These are phyloP conservation scores for Centropristis striata DNA, from an alignment of 2,113 vertebrate genomes.

Conservation along the genomic window DNA sequence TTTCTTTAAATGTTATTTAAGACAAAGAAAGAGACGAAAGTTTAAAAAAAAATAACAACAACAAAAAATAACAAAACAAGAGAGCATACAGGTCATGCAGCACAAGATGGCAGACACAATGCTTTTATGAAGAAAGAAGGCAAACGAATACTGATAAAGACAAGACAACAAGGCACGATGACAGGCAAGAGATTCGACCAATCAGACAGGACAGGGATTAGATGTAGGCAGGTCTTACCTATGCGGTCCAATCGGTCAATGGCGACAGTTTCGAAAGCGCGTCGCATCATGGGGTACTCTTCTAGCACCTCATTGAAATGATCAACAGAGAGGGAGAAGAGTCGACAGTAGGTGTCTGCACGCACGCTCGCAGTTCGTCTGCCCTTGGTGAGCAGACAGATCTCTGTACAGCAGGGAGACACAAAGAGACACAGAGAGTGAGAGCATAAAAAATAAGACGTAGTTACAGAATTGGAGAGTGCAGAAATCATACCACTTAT, in stretches of 20 bases:
- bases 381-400: constrained; percentile 97
- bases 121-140: constrained; percentile 78
- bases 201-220: constrained; percentile 35
- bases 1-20: constrained; percentile 52
- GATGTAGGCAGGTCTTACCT: constrained; percentile 83
- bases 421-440: constrained; percentile 21
- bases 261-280: constrained; percentile 98
- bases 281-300: constrained; percentile 99
- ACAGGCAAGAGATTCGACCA: constrained; percentile 72
- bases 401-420: constrained; percentile 84
- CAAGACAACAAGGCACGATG: constrained; percentile 81
- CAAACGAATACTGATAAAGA: constrained; percentile 76
- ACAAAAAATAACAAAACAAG: constrained; percentile 27
- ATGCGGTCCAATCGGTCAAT: constrained; percentile 98
- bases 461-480: too few species aligned
- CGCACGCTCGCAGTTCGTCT: constrained; percentile 96
- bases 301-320: constrained; percentile 99
- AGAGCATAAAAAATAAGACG: not conserved
- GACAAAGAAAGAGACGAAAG: constrained; percentile 47
- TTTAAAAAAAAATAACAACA: not conserved
- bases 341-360: constrained; percentile 97
- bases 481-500: constrained; percentile 38
- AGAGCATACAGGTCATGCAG: constrained; percentile 84
- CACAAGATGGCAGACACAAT: constrained; percentile 84
- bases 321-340: constrained; percentile 98